Evolutionary conservation across 1,140 invertebrate species (phyloP).

Genomic region (Himalopsyche phryganea): DNA sequence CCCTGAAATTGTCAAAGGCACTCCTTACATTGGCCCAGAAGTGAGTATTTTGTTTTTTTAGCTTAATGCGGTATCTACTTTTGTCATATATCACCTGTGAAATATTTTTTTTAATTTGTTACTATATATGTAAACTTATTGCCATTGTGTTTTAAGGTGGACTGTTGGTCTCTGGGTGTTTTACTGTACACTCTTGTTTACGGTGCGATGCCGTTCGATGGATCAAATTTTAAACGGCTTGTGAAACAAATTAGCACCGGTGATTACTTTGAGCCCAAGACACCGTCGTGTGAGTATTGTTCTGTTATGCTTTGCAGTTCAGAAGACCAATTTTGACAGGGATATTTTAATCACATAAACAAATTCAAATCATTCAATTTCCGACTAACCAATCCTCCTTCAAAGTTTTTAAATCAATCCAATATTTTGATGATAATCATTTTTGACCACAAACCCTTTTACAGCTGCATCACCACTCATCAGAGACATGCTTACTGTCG

Average conservation of each 20-base stretch:
- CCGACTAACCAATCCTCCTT: background rate
- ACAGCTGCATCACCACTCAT: constrained; percentile 91
- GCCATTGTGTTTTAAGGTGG: constrained; percentile 59
- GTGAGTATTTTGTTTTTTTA: constrained; percentile 37
- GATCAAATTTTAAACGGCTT: constrained; percentile 94
- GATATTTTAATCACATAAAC: no score
- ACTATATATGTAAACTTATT: no score
- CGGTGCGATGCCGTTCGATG: constrained; percentile 99
- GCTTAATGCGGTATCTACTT: no score
- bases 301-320: no score
- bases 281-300: constrained; percentile 81
- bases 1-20: constrained; percentile 97
- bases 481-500: constrained; percentile 88
- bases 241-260: constrained; percentile 96
- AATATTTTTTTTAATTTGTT: background rate
- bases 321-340: no score
- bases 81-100: background rate
- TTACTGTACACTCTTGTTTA: constrained; percentile 97
- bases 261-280: constrained; percentile 95
- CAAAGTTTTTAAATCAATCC: no score
- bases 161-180: constrained; percentile 96
- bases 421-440: no score
- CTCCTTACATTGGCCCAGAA: constrained; percentile 96
- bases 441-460: no score
- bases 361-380: background rate